A percentile compares a stretch with the other conserved stretches of the same genome.
phyloP scores from a whole-genome alignment of 2,113 vertebrate genomes.

The Prolemur simus region DNA sequence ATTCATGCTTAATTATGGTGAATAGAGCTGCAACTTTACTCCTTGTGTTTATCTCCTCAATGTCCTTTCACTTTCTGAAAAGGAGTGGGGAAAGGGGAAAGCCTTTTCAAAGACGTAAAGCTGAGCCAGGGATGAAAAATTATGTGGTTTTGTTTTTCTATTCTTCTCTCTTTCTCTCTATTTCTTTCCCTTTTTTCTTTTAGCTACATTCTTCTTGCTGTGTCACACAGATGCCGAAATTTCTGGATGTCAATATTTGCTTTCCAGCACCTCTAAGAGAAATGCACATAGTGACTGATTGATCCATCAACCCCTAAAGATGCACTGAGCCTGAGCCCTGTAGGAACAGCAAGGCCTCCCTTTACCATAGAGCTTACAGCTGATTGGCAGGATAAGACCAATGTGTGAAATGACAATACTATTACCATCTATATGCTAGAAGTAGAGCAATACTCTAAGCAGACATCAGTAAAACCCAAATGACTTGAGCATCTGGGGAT shows the following conservation, averaged over 20 bases:
- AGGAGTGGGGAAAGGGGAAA: neutral
- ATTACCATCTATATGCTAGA: neutral
- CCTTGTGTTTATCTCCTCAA: neutral
- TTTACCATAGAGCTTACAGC: neutral
- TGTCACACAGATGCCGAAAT: neutral
- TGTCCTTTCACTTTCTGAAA: constrained; percentile 18
- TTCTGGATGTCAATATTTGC: neutral
- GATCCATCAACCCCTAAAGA: neutral
- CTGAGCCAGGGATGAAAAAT: neutral
- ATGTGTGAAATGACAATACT: neutral
- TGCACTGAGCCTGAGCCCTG: neutral
- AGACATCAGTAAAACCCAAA: neutral
- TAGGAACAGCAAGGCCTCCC: neutral
- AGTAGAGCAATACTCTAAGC: neutral
- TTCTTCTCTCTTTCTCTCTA: neutral
- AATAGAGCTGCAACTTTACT: neutral
- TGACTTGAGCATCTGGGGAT: neutral
- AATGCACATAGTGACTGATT: neutral
- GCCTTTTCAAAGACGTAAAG: neutral
- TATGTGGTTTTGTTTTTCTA: neutral
- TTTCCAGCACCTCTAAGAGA: neutral
- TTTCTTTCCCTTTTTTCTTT: neutral
- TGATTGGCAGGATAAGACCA: neutral
- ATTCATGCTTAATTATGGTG: neutral
- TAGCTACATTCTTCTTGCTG: neutral